Base-by-base conservation (phyloP, 2,888 invertebrate genomes). In the Conistra vaccinii region DNA sequence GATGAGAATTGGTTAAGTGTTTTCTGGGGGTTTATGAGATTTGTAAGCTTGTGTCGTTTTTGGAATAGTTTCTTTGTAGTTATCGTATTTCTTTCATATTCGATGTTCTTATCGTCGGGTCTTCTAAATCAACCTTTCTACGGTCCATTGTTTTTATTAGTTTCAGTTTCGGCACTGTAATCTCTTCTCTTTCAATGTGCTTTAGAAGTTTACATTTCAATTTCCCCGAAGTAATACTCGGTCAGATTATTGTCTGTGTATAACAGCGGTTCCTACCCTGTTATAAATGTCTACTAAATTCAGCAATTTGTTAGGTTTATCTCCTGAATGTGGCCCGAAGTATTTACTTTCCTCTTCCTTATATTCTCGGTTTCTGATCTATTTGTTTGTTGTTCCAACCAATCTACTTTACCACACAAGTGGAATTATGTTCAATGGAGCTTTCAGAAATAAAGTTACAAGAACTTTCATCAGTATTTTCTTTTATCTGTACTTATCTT, bases 261-360 rank as follows among this genome's bases (percentile, higher is more conserved):
- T 20, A 26, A 72, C 32, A 55, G 57, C 17, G 17, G 20, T 26
- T 51, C 35, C 17, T 55, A 29, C 39, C 29, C 32, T 39, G 53
- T 39, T 35, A 61, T 48, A 76, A 73, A 62, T 14, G 39, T 60
- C 12, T 68, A 58, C 20, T 62, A 62, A 78, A 68, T 61, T 53
- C 72, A 55, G 62, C 69, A 69, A 82, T 85, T 85, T 75, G 68
- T 78, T 69, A 73, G 65, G 58, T 73, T 82, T 73, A 73, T 85
- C 75, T 73, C 60, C 48, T 23, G 45, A 66, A 61, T 14, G 61
- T 66, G 58, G 58, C 60, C 70, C 20, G 12, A 80, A 58, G 69
- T 72, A 58, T 80, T 84, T 81, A 74, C 58, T 62, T n/a, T 55
- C 29, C 10, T 84, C 75, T 80, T 84, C 66, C 71, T 69, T 80